phyloP scores from a whole-genome alignment of 2,113 vertebrate genomes.

The Python bivittatus region DNA sequence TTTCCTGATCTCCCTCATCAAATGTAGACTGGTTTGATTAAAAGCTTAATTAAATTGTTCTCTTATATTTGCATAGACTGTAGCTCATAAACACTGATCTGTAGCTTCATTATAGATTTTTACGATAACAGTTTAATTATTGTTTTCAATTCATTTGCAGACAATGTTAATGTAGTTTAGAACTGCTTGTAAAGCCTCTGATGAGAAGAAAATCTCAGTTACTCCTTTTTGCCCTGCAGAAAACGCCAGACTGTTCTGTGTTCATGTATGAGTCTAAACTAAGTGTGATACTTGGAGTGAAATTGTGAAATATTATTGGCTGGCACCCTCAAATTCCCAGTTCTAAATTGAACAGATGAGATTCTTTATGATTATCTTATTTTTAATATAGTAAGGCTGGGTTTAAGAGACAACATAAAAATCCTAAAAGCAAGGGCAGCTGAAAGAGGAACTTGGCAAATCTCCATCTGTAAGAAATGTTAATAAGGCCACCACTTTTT shows the following conservation, averaged over 20 bases:
- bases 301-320: conserved; percentile 43
- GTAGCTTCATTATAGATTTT: conserved; percentile 32
- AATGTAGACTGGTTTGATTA: conserved; percentile 52
- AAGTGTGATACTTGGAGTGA: conserved; percentile 21
- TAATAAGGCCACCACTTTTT: not conserved
- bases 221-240: conserved; percentile 34
- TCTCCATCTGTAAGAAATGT: not conserved
- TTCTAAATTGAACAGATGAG: not conserved
- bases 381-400: not conserved
- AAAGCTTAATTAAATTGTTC: conserved; percentile 44
- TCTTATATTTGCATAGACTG: conserved; percentile 41
- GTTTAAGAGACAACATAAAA: not conserved
- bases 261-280: conserved; percentile 22
- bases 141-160: conserved; percentile 40
- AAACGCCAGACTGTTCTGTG: conserved; percentile 23
- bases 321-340: conserved; percentile 29
- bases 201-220: fast-evolving
- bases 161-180: conserved; percentile 18
- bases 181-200: conserved; percentile 35
- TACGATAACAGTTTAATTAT: conserved; percentile 57
- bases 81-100: conserved; percentile 43
- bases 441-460: not conserved
- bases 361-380: not conserved
- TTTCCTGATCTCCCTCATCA: conserved; percentile 36
- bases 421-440: not conserved